Conservation (phyloP, 2,888 invertebrate species). For the Tipula unca region DNA sequence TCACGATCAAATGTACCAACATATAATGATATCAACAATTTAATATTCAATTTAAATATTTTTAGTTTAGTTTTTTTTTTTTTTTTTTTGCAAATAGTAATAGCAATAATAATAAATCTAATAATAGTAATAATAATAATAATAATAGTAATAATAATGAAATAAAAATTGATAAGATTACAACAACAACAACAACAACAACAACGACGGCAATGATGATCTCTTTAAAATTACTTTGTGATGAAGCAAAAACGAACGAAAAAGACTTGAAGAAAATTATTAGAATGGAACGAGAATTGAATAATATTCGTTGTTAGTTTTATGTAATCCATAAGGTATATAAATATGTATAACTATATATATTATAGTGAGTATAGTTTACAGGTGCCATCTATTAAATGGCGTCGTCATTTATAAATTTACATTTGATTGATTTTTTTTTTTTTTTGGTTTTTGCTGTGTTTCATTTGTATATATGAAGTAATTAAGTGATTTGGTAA, state of each 20-base stretch:
- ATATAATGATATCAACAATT: slow-evolving; percentile 14
- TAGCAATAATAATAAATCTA: slow-evolving; percentile 14
- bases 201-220: background rate
- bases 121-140: background rate
- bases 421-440: background rate
- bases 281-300: slow-evolving; percentile 19
- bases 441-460: background rate
- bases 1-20: slow-evolving; percentile 8
- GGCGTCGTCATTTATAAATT: background rate
- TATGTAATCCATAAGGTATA: background rate
- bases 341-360: background rate
- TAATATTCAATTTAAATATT: slow-evolving; percentile 2
- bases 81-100: background rate
- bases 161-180: slow-evolving; percentile 14
- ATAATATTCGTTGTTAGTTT: slow-evolving; percentile 15
- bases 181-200: background rate
- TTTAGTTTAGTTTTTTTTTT: no score
- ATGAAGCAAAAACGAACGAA: slow-evolving; percentile 1
- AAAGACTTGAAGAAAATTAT: slow-evolving; percentile 15
- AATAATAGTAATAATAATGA: slow-evolving; percentile 4
- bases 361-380: background rate
- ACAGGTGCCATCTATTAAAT: slow-evolving; percentile 8
- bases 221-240: slow-evolving; percentile 8
- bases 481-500: background rate
- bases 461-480: background rate